Conservation (phyloP, 2,888 invertebrate species). For the Orthosia cruda region DNA sequence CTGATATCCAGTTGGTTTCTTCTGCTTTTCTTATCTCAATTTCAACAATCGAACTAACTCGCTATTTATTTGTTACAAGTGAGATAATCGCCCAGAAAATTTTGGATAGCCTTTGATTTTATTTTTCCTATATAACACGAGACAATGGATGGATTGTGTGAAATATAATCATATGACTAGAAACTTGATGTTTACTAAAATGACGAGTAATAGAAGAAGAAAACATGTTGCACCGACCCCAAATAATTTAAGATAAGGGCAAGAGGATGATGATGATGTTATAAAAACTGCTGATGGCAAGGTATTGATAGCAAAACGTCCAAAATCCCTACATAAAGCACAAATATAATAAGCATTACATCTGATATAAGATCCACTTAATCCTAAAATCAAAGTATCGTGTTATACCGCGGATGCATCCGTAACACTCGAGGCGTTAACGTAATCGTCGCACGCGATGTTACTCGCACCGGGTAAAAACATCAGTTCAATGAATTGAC, state of each 20-base stretch:
- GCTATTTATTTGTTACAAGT: not conserved
- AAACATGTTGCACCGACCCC: no score
- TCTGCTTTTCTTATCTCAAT: constrained; percentile 7
- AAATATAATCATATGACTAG: no score
- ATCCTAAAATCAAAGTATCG: constrained; percentile 58
- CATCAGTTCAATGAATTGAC: constrained; percentile 67
- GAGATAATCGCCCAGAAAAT: not conserved
- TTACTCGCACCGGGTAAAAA: constrained; percentile 46
- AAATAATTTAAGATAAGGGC: no score
- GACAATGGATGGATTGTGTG: no score
- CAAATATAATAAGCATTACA: constrained; percentile 47
- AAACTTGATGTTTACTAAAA: no score
- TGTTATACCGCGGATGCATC: constrained; percentile 64
- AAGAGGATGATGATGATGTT: no score
- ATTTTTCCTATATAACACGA: not conserved
- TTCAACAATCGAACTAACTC: not conserved
- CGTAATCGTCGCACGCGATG: constrained; percentile 69
- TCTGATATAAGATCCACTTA: constrained; percentile 52
- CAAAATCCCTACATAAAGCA: constrained; percentile 43
- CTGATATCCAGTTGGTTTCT: not conserved
- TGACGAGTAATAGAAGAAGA: no score
- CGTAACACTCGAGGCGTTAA: constrained; percentile 57
- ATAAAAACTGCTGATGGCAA: not conserved
- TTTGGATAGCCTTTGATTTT: not conserved
- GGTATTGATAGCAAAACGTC: constrained; percentile 9